These are phyloP conservation scores for Atethmia centrago DNA, from an alignment of 2,888 invertebrate species.

Conservation along the genomic window DNA sequence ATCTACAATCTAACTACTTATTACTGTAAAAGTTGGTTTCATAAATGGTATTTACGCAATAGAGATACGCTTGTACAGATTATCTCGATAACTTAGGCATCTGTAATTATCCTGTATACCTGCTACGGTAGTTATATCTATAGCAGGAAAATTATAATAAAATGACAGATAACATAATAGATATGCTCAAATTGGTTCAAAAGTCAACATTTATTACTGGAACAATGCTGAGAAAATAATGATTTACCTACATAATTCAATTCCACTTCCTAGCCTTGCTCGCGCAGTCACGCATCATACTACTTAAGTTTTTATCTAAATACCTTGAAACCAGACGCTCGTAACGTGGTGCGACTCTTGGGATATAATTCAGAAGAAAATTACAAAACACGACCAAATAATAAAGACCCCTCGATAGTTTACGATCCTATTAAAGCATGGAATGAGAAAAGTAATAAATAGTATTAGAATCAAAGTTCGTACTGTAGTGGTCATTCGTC, in stretches of 20 bases:
- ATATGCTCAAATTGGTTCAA: conserved; percentile 46
- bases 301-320: conserved; percentile 69
- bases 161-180: conserved; percentile 33
- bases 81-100: conserved; percentile 48
- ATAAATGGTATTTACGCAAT: conserved; percentile 48
- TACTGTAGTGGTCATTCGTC: conserved; percentile 52
- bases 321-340: conserved; percentile 70
- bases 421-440: conserved; percentile 30
- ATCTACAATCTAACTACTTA: conserved; percentile 38
- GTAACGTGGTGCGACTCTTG: conserved; percentile 63
- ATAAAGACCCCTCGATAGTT: conserved; percentile 45
- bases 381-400: conserved; percentile 47
- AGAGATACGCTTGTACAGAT: conserved; percentile 45
- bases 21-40: conserved; percentile 56
- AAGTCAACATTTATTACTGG: conserved; percentile 44
- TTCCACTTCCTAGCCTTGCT: conserved; percentile 64
- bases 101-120: conserved; percentile 34
- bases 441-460: conserved; percentile 47
- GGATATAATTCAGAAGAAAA: conserved; percentile 61
- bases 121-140: conserved; percentile 5
- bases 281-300: conserved; percentile 68
- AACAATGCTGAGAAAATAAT: conserved; percentile 62
- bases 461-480: conserved; percentile 57
- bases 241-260: conserved; percentile 57
- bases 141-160: conserved; percentile 31